Percentiles rank a stretch among this genome's conserved stretches.
Evolutionary conservation across 2,888 invertebrate genomes (phyloP).

Genomic region (Alentia gelatinosa): DNA sequence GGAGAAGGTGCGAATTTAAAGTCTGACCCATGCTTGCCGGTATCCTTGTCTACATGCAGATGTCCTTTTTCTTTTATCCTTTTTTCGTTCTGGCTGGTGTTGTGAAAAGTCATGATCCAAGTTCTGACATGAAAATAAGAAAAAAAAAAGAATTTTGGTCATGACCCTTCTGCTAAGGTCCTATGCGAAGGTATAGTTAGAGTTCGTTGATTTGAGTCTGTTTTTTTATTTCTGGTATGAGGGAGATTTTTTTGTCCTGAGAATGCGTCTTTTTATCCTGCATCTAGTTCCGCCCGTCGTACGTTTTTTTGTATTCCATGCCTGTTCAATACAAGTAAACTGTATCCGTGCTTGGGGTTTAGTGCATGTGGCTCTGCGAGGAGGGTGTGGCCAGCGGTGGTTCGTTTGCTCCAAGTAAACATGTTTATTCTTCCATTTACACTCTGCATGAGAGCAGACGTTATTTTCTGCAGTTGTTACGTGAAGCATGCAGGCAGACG

Average conservation of each 20-base stretch:
- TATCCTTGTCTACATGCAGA: not conserved
- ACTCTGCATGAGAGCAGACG: no score
- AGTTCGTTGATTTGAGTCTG: not conserved
- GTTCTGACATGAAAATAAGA: not conserved
- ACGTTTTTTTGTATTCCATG: not conserved
- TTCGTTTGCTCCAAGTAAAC: not conserved
- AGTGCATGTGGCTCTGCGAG: not conserved
- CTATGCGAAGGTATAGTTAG: not conserved
- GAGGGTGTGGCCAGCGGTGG: not conserved
- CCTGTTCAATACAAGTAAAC: not conserved
- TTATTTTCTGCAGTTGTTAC: no score
- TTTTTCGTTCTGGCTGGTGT: not conserved
- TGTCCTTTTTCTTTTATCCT: not conserved
- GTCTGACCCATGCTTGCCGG: not conserved
- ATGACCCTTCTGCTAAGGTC: not conserved
- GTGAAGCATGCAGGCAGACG: no score
- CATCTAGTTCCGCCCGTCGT: not conserved
- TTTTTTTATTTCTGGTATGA: not conserved
- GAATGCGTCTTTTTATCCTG: not conserved
- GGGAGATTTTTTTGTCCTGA: not conserved
- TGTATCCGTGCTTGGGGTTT: not conserved
- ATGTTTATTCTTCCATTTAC: no score
- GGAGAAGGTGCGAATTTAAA: conserved; percentile 40
- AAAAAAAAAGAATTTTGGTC: not conserved
- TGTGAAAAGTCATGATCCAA: not conserved